Conservation (phyloP, 2,797 vertebrate genomes). For the Xyrichtys novacula region DNA sequence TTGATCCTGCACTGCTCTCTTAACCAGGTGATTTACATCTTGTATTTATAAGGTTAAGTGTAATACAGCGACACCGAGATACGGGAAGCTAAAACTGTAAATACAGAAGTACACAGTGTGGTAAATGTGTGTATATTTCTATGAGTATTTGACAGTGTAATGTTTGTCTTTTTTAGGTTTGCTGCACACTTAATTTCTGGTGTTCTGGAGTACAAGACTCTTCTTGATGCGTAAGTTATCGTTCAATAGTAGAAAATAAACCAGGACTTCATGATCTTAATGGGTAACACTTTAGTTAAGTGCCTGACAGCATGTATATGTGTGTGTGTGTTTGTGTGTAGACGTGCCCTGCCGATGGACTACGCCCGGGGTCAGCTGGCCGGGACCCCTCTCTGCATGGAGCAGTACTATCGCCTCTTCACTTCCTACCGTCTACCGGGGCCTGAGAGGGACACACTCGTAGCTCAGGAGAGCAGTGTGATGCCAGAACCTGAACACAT, state of each 20-base stretch:
- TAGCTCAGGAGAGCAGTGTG: constrained; percentile 88
- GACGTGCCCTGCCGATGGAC: constrained; percentile 89
- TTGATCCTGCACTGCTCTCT: constrained; percentile 53
- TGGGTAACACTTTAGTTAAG: not conserved
- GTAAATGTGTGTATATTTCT: not conserved
- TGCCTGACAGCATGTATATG: too few relatives aligned
- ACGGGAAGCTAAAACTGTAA: not conserved
- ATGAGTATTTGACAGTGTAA: constrained; percentile 1
- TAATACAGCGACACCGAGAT: constrained; percentile 6
- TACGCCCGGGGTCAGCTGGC: constrained; percentile 92
- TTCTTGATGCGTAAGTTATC: constrained; percentile 92
- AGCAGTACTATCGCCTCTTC: constrained; percentile 96
- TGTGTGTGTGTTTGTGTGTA: constrained; percentile 67
- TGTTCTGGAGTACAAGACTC: constrained; percentile 94
- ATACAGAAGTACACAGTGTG: not conserved
- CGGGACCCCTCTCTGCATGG: constrained; percentile 94
- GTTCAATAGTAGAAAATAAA: not conserved
- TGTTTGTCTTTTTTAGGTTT: constrained; percentile 84
- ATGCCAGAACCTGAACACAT: constrained; percentile 93
- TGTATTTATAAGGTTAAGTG: constrained; percentile 27
- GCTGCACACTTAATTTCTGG: constrained; percentile 95
- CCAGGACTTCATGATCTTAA: not conserved
- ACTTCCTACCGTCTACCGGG: constrained; percentile 94
- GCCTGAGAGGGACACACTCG: constrained; percentile 89
- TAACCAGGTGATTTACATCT: constrained; percentile 62